Conservation (phyloP, 2,888 invertebrate genomes). For the Thera britannica region DNA sequence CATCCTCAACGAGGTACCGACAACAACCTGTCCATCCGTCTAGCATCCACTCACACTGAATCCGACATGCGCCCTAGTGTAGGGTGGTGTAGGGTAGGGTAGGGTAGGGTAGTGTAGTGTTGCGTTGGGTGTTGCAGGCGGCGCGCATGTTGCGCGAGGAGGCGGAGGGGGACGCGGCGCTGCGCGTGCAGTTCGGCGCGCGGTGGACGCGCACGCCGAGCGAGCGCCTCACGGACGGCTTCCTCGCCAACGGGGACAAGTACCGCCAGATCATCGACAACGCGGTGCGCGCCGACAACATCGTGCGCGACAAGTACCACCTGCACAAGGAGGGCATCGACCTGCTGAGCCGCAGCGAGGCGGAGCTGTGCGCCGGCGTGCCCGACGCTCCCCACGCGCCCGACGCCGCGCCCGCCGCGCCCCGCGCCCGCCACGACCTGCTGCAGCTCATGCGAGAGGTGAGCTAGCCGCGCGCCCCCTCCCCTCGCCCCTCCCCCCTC, state of each 20-base stretch:
- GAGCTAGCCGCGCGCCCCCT: conserved; percentile 87
- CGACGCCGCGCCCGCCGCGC: conserved; percentile 71
- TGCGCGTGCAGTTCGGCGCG: conserved; percentile 95
- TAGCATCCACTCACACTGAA: no score
- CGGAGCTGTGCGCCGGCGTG: conserved; percentile 88
- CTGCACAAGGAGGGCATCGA: conserved; percentile 91
- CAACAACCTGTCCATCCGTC: no score
- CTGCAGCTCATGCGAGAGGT: conserved; percentile 89
- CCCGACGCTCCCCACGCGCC: conserved; percentile 86
- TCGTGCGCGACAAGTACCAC: conserved; percentile 94
- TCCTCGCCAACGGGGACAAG: conserved; percentile 94
- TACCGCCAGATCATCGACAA: conserved; percentile 97
- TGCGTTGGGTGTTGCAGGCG: conserved; percentile 56
- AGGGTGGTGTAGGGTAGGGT: no score
- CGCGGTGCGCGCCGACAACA: conserved; percentile 92
- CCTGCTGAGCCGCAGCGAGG: conserved; percentile 90
- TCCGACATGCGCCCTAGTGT: no score
- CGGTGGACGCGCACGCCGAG: conserved; percentile 97
- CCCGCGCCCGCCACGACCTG: conserved; percentile 85
- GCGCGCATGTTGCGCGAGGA: conserved; percentile 92
- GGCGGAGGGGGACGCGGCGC: conserved; percentile 93
- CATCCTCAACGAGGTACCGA: conserved; percentile 94
- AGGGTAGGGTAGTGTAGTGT: no score
- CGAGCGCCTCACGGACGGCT: conserved; percentile 93
- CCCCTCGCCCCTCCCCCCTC: background rate